phyloP scores from a whole-genome alignment of 2,888 invertebrate genomes.

The Herminia tarsipennalis region DNA sequence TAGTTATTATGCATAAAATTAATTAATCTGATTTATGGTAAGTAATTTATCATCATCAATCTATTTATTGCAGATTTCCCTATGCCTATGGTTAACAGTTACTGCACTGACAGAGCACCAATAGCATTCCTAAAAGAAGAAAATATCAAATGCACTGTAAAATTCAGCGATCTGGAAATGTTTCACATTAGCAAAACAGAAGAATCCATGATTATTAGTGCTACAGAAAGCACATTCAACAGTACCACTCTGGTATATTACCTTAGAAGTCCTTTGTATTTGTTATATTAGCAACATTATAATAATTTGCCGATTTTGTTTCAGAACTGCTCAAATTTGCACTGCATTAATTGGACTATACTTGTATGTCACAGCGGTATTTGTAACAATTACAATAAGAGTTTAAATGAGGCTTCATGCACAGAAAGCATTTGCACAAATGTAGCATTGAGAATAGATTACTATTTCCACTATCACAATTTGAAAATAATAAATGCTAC shows the following conservation, averaged over 20 bases:
- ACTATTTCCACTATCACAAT: constrained; percentile 64
- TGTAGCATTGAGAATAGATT: constrained; percentile 66
- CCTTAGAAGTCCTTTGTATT: constrained; percentile 1
- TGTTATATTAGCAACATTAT: neutral
- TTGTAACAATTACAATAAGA: constrained; percentile 63
- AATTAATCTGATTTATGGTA: neutral
- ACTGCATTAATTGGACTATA: constrained; percentile 72
- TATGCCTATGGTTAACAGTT: constrained; percentile 58
- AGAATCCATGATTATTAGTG: constrained; percentile 62
- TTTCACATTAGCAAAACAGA: constrained; percentile 62
- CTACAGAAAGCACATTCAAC: constrained; percentile 56
- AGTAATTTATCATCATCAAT: neutral
- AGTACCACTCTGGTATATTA: constrained; percentile 60
- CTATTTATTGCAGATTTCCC: constrained; percentile 68
- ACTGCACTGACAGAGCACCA: constrained; percentile 64
- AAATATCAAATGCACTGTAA: constrained; percentile 62
- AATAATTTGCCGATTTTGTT: constrained; percentile 40
- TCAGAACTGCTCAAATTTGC: constrained; percentile 71
- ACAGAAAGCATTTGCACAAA: constrained; percentile 62
- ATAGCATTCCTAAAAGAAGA: constrained; percentile 66
- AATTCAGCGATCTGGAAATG: constrained; percentile 70
- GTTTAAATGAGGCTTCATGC: constrained; percentile 63
- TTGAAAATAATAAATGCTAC: constrained; percentile 66
- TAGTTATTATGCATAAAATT: constrained; percentile 12
- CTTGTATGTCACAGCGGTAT: constrained; percentile 55